Evolutionary conservation across 2,888 invertebrate genomes (phyloP), one percentile per base, ranked within the genome.

Genomic region (Scaptomyza flava): DNA sequence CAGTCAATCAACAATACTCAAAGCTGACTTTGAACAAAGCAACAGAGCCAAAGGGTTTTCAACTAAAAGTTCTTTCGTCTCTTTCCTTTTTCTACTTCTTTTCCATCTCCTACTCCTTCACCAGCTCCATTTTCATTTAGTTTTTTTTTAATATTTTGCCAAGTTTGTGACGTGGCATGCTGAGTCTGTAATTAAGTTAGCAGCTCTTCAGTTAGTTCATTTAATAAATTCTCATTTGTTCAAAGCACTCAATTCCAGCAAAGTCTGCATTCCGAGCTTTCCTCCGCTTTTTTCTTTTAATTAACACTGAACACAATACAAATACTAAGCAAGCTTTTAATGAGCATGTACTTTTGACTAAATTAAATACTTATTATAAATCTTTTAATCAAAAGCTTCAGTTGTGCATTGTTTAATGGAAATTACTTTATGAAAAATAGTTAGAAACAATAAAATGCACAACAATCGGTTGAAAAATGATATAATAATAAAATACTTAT

Each of bases 1-100:
- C 71, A 64, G 45, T 33, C 52, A 61, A 67, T 85, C 76, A 82
- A 75, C 80, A 79, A 72, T 76, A 68, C 64, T 71, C 75, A 70
- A 61, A 59, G 64, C 75, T 78, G 79, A 76, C 85, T 81, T 51
- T 62, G 54, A 66, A 62, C 84, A 77, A 74, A 72, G 59, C 68
- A 67, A 17, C 77, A 43, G 43, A 36, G 59, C 43, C 57, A 82
- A 82, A 80, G 68, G 86, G 82, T 65, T 60, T 50, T 58, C 47
- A 46, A 56, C 56, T 17, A 27, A 41, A 42, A 51, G 34, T 46
- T 42, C 38, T 42, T 41, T 43, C 14, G 1, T 20, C 6, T 20
- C 12, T 2, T 2, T 2, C n/a, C 14, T 14, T n/a, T 12, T 9
- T 4, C 1, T 36, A n/a, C n/a, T 11, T 3, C 6, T 2, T 20